Base-by-base conservation (phyloP, 2,797 vertebrate genomes). In the Helostoma temminkii region DNA sequence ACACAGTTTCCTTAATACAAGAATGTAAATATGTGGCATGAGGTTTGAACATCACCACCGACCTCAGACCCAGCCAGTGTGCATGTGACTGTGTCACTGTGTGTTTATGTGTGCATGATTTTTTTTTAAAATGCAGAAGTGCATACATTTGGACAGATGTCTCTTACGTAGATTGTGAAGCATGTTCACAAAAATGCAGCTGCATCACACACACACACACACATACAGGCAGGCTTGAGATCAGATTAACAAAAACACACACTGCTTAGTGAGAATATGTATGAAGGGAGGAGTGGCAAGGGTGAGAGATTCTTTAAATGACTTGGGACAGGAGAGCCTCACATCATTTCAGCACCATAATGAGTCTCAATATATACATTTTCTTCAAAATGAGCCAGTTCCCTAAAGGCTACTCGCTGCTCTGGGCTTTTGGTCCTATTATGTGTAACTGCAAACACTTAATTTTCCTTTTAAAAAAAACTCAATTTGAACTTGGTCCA, bases 1-100 rank as follows among this genome's bases (percentile, higher is more conserved):
- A 93, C 92, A 91, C 90, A 84, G 80, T 92, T 91, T 92, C 92
- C 91, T 94, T 93, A 93, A 93, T 81, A 77, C 26, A 22, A 92
- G 91, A 93, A 92, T 93, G 92, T 93, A 91, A 89, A 90, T 84
- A 87, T 46, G 76, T 82, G 83, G 73, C 87, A 83, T 80, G 86
- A 83, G 53, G 67, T 82, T 62, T 30, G 39, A 70, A 56, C 78
- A 78, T 83, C 81, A 80, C 82, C 36, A 18, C 76, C 80, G 83
- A 86, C 83, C 90, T 89, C 82, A 73, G 74, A 66, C 22, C 75
- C 59, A 58, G 70, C 80, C 62, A 67, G 67, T 57, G 62, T 79
- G 78, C 76, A 74, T 55, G 76, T 49, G 74, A 66, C 54, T 66
- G 56, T 60, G 55, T 62, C 36, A 46, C 30, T 19, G 60, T 71